A percentile compares a stretch with the other conserved stretches of the same genome.
Conservation (phyloP, 2,797 vertebrate species). For the Aythya fuligula region DNA sequence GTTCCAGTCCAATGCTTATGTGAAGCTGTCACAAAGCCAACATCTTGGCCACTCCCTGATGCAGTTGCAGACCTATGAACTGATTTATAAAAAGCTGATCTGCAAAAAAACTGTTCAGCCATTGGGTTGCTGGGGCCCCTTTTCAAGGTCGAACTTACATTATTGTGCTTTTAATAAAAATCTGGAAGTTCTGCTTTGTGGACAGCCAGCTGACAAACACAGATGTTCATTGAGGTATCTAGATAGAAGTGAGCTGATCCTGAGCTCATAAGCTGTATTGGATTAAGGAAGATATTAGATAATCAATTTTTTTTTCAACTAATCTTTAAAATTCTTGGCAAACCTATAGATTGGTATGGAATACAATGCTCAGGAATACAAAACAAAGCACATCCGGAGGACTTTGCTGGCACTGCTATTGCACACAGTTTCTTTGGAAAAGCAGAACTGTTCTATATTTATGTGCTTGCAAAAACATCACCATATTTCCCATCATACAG, state of each 20-base stretch:
- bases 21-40: background rate
- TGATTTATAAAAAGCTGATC: slow-evolving; percentile 23
- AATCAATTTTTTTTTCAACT: slow-evolving; percentile 44
- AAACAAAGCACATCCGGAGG: slow-evolving; percentile 56
- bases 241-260: background rate
- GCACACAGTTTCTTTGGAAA: slow-evolving; percentile 23
- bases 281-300: slow-evolving; percentile 58
- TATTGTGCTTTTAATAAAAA: slow-evolving; percentile 62
- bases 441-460: slow-evolving; percentile 68
- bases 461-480: slow-evolving; percentile 70
- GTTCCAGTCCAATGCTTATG: background rate
- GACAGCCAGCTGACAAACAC: slow-evolving; percentile 58
- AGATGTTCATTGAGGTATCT: slow-evolving; percentile 39
- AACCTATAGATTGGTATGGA: slow-evolving; percentile 4
- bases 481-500: slow-evolving; percentile 71
- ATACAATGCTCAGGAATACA: slow-evolving; percentile 31
- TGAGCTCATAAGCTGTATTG: slow-evolving; percentile 12
- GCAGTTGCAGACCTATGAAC: background rate
- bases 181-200: slow-evolving; percentile 48
- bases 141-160: background rate
- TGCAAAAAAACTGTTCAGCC: slow-evolving; percentile 3
- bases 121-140: slow-evolving; percentile 1
- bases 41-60: background rate
- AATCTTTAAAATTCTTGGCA: slow-evolving; percentile 56
- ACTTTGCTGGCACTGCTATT: slow-evolving; percentile 52